Evolutionary conservation across 2,888 invertebrate genomes (phyloP).

Genomic region (Erebia palarica): DNA sequence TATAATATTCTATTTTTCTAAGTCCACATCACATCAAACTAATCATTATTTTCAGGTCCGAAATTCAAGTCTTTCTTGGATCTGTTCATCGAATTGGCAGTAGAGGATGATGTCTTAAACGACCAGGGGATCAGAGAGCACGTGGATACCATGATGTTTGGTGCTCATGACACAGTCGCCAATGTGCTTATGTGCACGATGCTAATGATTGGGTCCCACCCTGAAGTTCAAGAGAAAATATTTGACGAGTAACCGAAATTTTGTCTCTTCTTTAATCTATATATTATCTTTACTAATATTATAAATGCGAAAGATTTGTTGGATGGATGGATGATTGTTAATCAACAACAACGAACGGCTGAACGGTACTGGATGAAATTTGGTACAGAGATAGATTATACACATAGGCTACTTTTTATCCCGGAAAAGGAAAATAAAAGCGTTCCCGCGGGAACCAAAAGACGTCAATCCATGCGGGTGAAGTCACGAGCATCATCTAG

Average conservation of each 20-base stretch:
- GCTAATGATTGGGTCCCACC: constrained; percentile 66
- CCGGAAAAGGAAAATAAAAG: too few species aligned
- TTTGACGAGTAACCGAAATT: constrained; percentile 58
- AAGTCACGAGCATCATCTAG: too few species aligned
- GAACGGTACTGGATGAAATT: too few species aligned
- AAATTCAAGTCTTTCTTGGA: constrained; percentile 80
- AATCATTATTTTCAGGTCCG: constrained; percentile 48
- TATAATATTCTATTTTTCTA: too few species aligned
- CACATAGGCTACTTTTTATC: too few species aligned
- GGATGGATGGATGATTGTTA: too few species aligned
- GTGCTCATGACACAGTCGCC: constrained; percentile 78
- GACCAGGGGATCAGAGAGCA: constrained; percentile 81
- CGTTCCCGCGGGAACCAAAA: too few species aligned
- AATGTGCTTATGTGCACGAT: constrained; percentile 68
- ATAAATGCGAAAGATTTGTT: too few species aligned
- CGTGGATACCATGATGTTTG: constrained; percentile 82
- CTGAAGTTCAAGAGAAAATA: constrained; percentile 63
- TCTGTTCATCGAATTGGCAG: constrained; percentile 71
- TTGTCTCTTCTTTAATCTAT: background rate
- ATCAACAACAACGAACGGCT: too few species aligned
- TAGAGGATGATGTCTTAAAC: constrained; percentile 55
- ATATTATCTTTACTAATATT: too few species aligned
- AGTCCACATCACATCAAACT: background rate
- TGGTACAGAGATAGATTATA: too few species aligned
- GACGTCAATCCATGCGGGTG: too few species aligned